Percentiles rank a stretch among this genome's conserved stretches.
phyloP scores from a whole-genome alignment of 2,113 vertebrate genomes.

The Gadus chalcogrammus region DNA sequence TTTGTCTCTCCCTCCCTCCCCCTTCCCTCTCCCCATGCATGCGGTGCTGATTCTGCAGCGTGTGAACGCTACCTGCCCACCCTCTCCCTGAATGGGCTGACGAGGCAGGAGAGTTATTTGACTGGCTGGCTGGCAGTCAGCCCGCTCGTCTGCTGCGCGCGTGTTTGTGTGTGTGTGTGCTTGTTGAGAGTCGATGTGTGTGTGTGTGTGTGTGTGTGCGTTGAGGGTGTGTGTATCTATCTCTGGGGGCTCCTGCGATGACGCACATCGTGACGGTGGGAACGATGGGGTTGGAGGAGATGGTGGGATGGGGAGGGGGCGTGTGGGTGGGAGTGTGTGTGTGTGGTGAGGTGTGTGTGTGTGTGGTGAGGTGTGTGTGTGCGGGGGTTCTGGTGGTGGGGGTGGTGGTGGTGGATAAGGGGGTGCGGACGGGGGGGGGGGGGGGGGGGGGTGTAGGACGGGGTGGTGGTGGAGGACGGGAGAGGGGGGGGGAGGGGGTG shows the following conservation, averaged over 20 bases:
- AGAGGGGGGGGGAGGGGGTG: slow-evolving; percentile 9
- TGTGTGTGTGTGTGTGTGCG: slow-evolving; percentile 46
- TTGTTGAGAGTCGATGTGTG: slow-evolving; percentile 47
- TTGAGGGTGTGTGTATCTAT: slow-evolving; percentile 18
- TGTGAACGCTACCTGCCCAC: slow-evolving; percentile 46
- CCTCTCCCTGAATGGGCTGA: slow-evolving; percentile 50
- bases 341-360: too few species aligned
- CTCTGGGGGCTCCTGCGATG: slow-evolving; percentile 71
- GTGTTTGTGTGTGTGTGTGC: slow-evolving; percentile 28
- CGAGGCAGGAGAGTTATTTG: slow-evolving; percentile 59
- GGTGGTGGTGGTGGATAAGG: too few species aligned
- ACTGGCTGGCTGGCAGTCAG: slow-evolving; percentile 17
- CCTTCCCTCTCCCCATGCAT: background rate
- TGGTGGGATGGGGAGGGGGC: background rate
- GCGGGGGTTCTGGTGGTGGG: too few species aligned
- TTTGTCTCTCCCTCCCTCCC: background rate
- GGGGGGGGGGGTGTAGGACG: too few species aligned
- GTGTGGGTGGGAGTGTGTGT: slow-evolving; percentile 20
- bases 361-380: too few species aligned
- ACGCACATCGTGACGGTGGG: slow-evolving; percentile 68
- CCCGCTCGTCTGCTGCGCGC: slow-evolving; percentile 13
- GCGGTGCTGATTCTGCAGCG: slow-evolving; percentile 20
- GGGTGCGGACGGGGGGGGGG: too few species aligned
- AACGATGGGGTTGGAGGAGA: slow-evolving; percentile 53
- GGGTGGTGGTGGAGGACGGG: too few species aligned